Conservation (phyloP, 2,888 invertebrate species). For the Galeopsomyia nigrocyanea region DNA sequence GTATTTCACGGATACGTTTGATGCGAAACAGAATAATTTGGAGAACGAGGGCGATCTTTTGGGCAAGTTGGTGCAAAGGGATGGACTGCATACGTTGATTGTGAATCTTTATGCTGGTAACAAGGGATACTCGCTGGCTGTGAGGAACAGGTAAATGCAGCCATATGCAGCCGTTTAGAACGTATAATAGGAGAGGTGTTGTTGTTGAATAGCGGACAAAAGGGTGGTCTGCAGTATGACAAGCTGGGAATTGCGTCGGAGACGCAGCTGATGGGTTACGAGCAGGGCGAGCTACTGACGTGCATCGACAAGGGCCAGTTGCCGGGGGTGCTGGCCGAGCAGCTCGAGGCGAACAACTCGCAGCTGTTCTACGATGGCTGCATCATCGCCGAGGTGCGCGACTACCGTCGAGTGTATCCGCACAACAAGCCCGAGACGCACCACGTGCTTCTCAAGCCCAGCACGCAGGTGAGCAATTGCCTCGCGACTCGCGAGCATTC, state of each 20-base stretch:
- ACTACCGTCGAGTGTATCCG: slow-evolving; percentile 87
- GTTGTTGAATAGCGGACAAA: slow-evolving; percentile 57
- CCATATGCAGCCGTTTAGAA: slow-evolving; percentile 15
- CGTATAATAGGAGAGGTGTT: background rate
- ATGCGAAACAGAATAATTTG: slow-evolving; percentile 61
- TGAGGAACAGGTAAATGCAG: slow-evolving; percentile 72
- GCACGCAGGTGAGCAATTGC: slow-evolving; percentile 78
- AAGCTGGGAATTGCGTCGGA: slow-evolving; percentile 70
- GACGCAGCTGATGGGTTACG: slow-evolving; percentile 88
- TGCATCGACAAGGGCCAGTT: slow-evolving; percentile 93
- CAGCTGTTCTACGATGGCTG: slow-evolving; percentile 93
- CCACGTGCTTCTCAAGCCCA: slow-evolving; percentile 89
- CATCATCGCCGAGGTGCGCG: slow-evolving; percentile 91
- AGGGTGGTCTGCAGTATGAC: slow-evolving; percentile 70
- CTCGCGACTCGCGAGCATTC: no score
- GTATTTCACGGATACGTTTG: no score
- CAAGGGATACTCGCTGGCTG: slow-evolving; percentile 87
- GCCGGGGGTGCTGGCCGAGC: slow-evolving; percentile 87
- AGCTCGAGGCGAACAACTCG: slow-evolving; percentile 86
- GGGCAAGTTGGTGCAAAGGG: slow-evolving; percentile 86
- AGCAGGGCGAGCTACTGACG: slow-evolving; percentile 88
- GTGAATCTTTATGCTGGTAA: slow-evolving; percentile 92
- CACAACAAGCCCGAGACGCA: slow-evolving; percentile 84
- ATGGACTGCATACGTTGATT: slow-evolving; percentile 89
- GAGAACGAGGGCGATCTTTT: slow-evolving; percentile 74